Percentiles rank a stretch among this genome's conserved stretches.
Evolutionary conservation across 2,888 invertebrate species (phyloP).

Genomic region (Chalcis sispes): DNA sequence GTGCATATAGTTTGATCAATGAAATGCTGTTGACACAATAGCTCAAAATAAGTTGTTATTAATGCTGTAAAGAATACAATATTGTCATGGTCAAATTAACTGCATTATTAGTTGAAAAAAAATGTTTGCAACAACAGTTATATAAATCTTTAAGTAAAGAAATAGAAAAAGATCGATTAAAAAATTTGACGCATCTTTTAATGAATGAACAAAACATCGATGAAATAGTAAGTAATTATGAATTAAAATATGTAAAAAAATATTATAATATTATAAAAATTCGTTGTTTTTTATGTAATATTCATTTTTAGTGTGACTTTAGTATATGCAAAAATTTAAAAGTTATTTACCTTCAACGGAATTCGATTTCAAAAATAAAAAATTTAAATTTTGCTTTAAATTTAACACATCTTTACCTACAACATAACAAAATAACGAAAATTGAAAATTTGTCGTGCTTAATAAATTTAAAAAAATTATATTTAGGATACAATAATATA

Average conservation of each 20-base stretch:
- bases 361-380: conserved; percentile 85
- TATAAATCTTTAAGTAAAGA: conserved; percentile 66
- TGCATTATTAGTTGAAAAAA: conserved; percentile 65
- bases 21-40: background rate
- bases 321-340: conserved; percentile 77
- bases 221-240: conserved; percentile 78
- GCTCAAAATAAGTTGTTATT: no score
- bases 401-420: conserved; percentile 84
- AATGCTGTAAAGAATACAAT: background rate
- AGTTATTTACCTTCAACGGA: conserved; percentile 88
- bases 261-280: background rate
- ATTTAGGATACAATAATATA: conserved; percentile 84
- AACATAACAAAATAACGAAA: conserved; percentile 86
- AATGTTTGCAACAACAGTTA: conserved; percentile 64
- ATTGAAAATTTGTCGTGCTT: conserved; percentile 82
- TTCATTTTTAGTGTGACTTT: conserved; percentile 70
- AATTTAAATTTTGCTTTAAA: conserved; percentile 82
- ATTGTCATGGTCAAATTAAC: conserved; percentile 70
- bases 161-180: conserved; percentile 64
- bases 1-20: conserved; percentile 29
- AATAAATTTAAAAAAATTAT: conserved; percentile 85
- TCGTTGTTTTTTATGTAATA: background rate
- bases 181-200: conserved; percentile 77
- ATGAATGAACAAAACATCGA: conserved; percentile 80
- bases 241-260: conserved; percentile 5